Base-by-base conservation (phyloP, 2,888 invertebrate genomes). In the Augochlorella aurata region DNA sequence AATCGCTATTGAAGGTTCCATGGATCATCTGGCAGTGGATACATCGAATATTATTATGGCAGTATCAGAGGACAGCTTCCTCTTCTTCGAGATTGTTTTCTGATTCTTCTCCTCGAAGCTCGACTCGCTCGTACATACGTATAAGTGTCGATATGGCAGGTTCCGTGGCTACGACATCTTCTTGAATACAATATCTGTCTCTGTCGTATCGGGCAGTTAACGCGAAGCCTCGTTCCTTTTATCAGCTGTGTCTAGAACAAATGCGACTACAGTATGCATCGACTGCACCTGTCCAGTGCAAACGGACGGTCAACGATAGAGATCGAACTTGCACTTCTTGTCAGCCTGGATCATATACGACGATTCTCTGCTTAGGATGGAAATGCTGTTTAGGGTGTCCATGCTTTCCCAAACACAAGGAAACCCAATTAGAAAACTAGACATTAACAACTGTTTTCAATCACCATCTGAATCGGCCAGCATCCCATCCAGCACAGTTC, bases 301-400 rank as follows among this genome's bases (percentile, higher is more conserved):
- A 74, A 77, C 71, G 79, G 83, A 83, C 83, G 83, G 83, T 76
- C 75, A 58, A 63, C 65, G 49, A 66, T 77, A 16, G 52, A 73
- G 82, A 77, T 67, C 47, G 52, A 63, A 54, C 38, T 61, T 70
- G 29, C 29, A 24, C 21, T 58, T 45, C 24, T 24, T 54, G 21
- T 18, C 18, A 29, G 18, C 16, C 45, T 24, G 24, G 47, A 47
- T 47, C 45, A n/a, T 29, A 12, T 47, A 58, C 9, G 7, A 29
- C 44, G 38, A 65, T 29, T 50, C 71, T 50, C 71, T 14, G 45
- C 12, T 72, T 63, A 75, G 16, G 54, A 18, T 58, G 12, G 75
- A 78, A 75, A 69, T 58, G 58, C 69, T 78, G 65, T 68, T 21
- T 21, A 21, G 54, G 21, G 21, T 7, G 5, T 38, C 3, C 38